Percentiles rank a stretch among this genome's conserved stretches.
Evolutionary conservation across 2,113 vertebrate genomes (phyloP).

Genomic region (Tachuris rubrigastra): DNA sequence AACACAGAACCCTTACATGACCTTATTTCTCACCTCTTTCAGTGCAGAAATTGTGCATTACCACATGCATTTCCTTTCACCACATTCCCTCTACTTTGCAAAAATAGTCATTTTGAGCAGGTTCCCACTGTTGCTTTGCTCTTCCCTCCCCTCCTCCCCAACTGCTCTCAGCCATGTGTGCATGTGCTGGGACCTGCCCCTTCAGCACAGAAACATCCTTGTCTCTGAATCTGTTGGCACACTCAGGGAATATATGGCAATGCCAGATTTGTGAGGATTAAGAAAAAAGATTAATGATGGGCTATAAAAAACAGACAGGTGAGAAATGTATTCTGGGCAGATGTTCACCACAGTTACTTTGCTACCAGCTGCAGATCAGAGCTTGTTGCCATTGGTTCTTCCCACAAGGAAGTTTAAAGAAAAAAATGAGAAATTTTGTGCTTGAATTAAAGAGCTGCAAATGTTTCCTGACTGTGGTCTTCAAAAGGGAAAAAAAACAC

Average conservation of each 20-base stretch:
- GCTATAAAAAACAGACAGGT: background rate
- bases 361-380: background rate
- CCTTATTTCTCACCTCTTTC: background rate
- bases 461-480: background rate
- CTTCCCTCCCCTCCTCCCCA: background rate
- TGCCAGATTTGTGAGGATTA: background rate
- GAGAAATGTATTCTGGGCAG: background rate
- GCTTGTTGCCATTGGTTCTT: background rate
- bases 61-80: background rate
- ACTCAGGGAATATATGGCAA: background rate
- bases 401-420: background rate
- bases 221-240: slow-evolving; percentile 33
- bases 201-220: slow-evolving; percentile 4
- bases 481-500: background rate
- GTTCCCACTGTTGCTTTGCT: background rate
- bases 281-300: background rate
- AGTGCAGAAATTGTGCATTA: background rate
- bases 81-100: background rate
- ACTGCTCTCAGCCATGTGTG: background rate
- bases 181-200: slow-evolving; percentile 44
- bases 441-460: background rate
- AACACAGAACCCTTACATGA: background rate
- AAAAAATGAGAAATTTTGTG: background rate
- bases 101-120: background rate
- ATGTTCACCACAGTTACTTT: background rate